Evolutionary conservation across 2,888 invertebrate species (phyloP).

Genomic region (Ectemnius cavifrons): DNA sequence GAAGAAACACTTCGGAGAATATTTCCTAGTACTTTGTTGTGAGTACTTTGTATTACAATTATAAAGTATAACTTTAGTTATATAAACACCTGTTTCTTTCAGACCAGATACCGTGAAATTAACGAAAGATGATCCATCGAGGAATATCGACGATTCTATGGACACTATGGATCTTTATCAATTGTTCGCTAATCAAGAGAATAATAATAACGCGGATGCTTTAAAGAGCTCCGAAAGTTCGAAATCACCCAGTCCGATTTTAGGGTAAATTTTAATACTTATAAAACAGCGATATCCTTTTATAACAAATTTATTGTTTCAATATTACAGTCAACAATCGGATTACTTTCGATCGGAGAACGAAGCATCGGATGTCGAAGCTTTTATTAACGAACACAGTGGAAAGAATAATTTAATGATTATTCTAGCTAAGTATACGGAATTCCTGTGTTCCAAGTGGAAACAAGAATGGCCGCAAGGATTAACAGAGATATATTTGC

Average conservation of each 20-base stretch:
- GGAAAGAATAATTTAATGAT: conserved; percentile 79
- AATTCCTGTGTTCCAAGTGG: conserved; percentile 82
- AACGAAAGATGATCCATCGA: conserved; percentile 77
- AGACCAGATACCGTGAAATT: conserved; percentile 76
- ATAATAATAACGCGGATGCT: conserved; percentile 62
- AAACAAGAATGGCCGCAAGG: conserved; percentile 83
- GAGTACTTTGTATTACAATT: conserved; percentile 21
- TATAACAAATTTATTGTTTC: conserved; percentile 4
- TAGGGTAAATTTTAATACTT: conserved; percentile 44
- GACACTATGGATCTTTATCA: conserved; percentile 83
- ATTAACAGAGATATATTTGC: conserved; percentile 81
- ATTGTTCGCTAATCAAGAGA: conserved; percentile 80
- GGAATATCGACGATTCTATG: conserved; percentile 80
- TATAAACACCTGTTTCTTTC: conserved; percentile 13
- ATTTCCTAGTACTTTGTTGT: conserved; percentile 82
- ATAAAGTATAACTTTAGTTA: conserved; percentile 17
- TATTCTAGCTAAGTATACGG: conserved; percentile 82
- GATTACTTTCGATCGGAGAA: conserved; percentile 84
- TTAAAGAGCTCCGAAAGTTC: conserved; percentile 70
- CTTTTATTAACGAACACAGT: conserved; percentile 80
- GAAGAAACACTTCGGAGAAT: conserved; percentile 85
- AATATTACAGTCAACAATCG: conserved; percentile 32
- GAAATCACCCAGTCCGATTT: conserved; percentile 70
- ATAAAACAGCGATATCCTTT: background rate
- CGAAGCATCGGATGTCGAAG: conserved; percentile 83